Conservation (phyloP, 2,888 invertebrate species). For the Barypeithes pellucidus region DNA sequence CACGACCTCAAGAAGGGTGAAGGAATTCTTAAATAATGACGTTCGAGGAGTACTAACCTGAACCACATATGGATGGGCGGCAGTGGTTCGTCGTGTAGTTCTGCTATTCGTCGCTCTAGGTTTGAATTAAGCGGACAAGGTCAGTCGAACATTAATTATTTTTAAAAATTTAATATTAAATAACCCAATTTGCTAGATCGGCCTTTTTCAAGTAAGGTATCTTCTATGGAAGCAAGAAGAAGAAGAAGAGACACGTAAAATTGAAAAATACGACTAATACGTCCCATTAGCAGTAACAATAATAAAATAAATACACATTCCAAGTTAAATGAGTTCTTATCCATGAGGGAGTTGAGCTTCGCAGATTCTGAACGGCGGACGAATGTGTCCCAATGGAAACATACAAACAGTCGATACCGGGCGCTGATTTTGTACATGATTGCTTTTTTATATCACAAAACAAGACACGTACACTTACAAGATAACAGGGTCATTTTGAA, state of each 20-base stretch:
- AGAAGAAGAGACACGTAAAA: slow-evolving; percentile 39
- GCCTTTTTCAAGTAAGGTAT: slow-evolving; percentile 19
- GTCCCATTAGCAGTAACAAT: slow-evolving; percentile 69
- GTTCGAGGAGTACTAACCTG: no score
- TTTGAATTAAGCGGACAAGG: no score
- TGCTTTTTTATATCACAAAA: slow-evolving; percentile 71
- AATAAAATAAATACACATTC: slow-evolving; percentile 72
- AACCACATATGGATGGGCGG: no score
- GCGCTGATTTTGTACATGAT: slow-evolving; percentile 72
- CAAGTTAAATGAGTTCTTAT: slow-evolving; percentile 72
- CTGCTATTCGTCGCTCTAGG: no score
- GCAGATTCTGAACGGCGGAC: slow-evolving; percentile 62
- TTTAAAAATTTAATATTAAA: no score
- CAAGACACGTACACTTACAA: slow-evolving; percentile 71
- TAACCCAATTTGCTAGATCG: no score
- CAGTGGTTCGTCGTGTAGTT: no score
- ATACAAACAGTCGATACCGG: slow-evolving; percentile 71
- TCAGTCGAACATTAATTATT: no score
- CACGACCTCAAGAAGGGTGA: no score
- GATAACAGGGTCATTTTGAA: slow-evolving; percentile 70
- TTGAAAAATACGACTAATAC: slow-evolving; percentile 65
- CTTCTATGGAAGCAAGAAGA: slow-evolving; percentile 13
- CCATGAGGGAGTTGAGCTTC: slow-evolving; percentile 68
- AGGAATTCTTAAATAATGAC: no score
- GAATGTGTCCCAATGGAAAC: slow-evolving; percentile 72